Evolutionary conservation across 2,888 invertebrate genomes (phyloP).

Genomic region (Seira ritae): DNA sequence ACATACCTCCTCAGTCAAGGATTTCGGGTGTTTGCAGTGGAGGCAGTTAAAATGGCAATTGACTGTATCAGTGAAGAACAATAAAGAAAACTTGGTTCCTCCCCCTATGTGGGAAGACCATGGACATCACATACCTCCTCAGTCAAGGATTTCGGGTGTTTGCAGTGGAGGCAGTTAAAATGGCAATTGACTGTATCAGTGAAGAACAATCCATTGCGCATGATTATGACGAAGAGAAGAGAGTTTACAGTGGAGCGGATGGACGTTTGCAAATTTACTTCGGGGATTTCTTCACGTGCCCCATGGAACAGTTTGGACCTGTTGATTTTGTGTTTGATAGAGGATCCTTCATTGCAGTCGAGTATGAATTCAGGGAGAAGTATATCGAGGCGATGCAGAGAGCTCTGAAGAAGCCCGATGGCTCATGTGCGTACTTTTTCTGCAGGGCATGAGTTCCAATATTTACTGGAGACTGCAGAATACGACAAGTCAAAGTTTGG

Average conservation of each 20-base stretch:
- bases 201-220: constrained; percentile 45
- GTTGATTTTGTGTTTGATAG: constrained; percentile 68
- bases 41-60: constrained; percentile 68
- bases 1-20: constrained; percentile 73
- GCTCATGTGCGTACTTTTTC: too few relatives aligned
- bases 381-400: constrained; percentile 57
- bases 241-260: constrained; percentile 40
- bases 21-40: constrained; percentile 73
- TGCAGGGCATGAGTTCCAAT: constrained; percentile 63
- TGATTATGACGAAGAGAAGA: constrained; percentile 39
- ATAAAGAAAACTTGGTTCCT: constrained; percentile 69
- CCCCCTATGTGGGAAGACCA: constrained; percentile 74
- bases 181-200: constrained; percentile 49
- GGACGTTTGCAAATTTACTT: constrained; percentile 56
- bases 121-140: constrained; percentile 73
- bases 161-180: constrained; percentile 73
- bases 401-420: too few relatives aligned
- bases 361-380: constrained; percentile 46
- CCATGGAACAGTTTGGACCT: constrained; percentile 63
- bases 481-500: constrained; percentile 65
- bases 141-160: constrained; percentile 73
- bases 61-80: constrained; percentile 54
- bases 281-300: constrained; percentile 66
- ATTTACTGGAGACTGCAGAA: constrained; percentile 62
- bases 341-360: constrained; percentile 67